These are phyloP conservation scores for Pterocles burchelli DNA, from an alignment of 2,113 vertebrate genomes.

Conservation along the genomic window DNA sequence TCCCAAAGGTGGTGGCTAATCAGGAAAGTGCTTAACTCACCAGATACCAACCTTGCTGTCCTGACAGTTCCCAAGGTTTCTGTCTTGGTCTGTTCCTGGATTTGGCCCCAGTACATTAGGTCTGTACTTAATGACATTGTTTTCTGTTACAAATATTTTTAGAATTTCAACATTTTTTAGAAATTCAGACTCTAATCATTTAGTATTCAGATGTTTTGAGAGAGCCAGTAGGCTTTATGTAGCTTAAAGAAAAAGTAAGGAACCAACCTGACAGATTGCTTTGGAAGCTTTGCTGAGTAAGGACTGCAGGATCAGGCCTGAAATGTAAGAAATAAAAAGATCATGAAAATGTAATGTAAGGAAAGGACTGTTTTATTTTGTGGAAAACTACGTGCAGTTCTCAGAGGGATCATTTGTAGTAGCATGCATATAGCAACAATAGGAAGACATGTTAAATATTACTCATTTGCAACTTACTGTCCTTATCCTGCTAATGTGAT, in stretches of 20 bases:
- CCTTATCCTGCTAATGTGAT: not conserved
- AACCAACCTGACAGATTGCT: not conserved
- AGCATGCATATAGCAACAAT: not conserved
- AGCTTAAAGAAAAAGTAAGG: not conserved
- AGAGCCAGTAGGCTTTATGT: not conserved
- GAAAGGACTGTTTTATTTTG: not conserved
- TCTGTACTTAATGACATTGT: not conserved
- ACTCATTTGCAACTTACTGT: not conserved
- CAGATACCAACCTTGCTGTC: not conserved
- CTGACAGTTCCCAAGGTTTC: not conserved
- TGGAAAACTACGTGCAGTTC: not conserved
- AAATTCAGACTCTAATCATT: not conserved
- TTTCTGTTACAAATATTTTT: not conserved
- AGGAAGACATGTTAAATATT: not conserved
- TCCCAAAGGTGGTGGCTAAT: not conserved
- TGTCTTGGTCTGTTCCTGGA: not conserved
- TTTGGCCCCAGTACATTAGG: not conserved
- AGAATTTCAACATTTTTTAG: not conserved
- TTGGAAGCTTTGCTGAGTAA: constrained; percentile 45
- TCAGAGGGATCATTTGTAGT: not conserved
- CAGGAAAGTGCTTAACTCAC: constrained; percentile 24
- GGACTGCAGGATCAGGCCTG: constrained; percentile 66
- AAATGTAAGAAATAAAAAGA: constrained; percentile 39
- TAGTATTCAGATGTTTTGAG: not conserved
- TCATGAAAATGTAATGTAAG: not conserved